A percentile compares a stretch with the other conserved stretches of the same genome.
Conservation (phyloP, 2,113 vertebrate genomes). For the Cranoglanis bouderius region DNA sequence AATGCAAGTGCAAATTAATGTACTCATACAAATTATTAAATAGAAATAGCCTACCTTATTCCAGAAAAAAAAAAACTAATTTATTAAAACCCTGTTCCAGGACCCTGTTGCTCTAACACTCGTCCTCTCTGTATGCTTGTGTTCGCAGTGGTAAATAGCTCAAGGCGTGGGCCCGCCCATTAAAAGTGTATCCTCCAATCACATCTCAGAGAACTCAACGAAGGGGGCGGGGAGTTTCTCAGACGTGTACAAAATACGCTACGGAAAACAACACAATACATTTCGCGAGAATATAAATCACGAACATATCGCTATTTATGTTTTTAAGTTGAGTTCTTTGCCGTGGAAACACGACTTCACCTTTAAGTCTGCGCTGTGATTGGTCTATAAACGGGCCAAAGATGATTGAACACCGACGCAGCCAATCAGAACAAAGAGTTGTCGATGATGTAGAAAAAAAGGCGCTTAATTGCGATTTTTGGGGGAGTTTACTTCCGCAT, state of each 20-base stretch:
- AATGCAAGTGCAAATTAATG: not conserved
- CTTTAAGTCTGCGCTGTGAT: not conserved
- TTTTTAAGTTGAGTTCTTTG: not conserved
- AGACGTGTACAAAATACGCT: not conserved
- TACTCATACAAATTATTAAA: no score
- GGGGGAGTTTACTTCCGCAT: not conserved
- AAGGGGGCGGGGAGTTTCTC: not conserved
- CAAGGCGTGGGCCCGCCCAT: not conserved
- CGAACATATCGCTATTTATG: not conserved
- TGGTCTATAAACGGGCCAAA: not conserved
- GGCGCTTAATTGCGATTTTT: slow-evolving; percentile 19
- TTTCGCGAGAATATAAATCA: no score
- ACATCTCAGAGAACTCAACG: not conserved
- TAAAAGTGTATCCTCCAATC: not conserved
- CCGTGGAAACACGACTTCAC: not conserved
- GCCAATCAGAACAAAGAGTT: slow-evolving; percentile 2
- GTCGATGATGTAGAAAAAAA: not conserved
- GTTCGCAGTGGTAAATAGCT: not conserved
- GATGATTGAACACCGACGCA: not conserved
- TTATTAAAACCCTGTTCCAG: not conserved
- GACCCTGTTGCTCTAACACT: slow-evolving; percentile 18
- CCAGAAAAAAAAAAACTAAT: no score
- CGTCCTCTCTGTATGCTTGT: not conserved
- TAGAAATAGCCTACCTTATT: not conserved
- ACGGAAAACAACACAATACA: not conserved